These are phyloP conservation scores for Dinomys branickii DNA, from an alignment of 2,113 vertebrate species.

Conservation along the genomic window DNA sequence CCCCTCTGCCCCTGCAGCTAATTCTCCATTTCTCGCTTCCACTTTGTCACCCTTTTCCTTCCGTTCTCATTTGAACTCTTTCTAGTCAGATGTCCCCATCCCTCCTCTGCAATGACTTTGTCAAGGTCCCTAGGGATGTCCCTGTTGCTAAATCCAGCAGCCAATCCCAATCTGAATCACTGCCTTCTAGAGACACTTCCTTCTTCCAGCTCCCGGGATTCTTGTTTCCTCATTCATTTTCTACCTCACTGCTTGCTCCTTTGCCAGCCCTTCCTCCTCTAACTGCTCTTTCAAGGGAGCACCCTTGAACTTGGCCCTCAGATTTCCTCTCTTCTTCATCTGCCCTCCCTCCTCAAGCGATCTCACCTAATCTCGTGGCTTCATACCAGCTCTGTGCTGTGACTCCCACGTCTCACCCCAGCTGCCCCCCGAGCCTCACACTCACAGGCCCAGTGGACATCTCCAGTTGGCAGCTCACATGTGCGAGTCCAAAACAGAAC, in stretches of 20 bases:
- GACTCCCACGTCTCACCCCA: not conserved
- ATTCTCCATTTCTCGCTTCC: not conserved
- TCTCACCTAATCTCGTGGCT: not conserved
- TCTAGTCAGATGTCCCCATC: not conserved
- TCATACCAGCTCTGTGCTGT: not conserved
- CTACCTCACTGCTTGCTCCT: not conserved
- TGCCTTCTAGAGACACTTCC: not conserved
- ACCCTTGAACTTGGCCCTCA: not conserved
- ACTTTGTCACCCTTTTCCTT: constrained; percentile 2
- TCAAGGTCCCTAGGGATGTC: not conserved
- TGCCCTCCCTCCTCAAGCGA: not conserved
- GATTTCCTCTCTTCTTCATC: not conserved
- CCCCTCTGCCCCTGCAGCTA: not conserved
- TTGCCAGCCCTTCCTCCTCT: not conserved
- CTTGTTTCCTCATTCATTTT: not conserved
- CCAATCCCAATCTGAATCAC: not conserved
- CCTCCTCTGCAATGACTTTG: not conserved
- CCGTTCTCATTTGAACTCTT: not conserved
- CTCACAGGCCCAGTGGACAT: not conserved
- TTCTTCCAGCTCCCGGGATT: not conserved
- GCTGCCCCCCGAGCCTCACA: not conserved
- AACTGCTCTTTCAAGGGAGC: not conserved
- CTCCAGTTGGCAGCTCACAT: not conserved
- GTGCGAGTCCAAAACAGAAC: not conserved
- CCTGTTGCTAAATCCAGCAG: not conserved